A percentile compares a stretch with the other conserved stretches of the same genome.
These are phyloP conservation scores for Emberiza fucata DNA, from an alignment of 2,113 vertebrate genomes.

Conservation along the genomic window DNA sequence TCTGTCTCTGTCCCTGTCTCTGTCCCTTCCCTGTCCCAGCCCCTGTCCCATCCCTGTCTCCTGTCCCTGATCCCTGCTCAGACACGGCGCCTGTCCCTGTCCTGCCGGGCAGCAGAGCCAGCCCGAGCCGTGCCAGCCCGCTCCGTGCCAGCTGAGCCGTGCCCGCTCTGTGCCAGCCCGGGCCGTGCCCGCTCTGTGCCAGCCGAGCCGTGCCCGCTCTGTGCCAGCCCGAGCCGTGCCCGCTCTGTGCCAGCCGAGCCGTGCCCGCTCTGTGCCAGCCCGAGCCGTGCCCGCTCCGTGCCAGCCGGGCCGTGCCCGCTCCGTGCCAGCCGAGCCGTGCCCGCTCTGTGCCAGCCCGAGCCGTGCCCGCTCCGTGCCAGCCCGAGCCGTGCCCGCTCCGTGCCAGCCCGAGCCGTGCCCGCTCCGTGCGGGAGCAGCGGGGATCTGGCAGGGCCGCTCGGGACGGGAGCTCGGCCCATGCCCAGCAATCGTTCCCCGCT, in stretches of 20 bases:
- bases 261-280: background rate
- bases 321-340: background rate
- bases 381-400: background rate
- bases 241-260: background rate
- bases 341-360: background rate
- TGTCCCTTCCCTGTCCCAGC: background rate
- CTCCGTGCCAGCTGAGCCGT: no score
- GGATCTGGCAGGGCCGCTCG: background rate
- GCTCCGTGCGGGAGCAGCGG: background rate
- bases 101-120: background rate
- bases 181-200: background rate
- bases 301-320: no score
- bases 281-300: no score
- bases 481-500: background rate
- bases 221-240: background rate
- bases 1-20: background rate
- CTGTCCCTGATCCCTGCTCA: background rate
- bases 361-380: background rate
- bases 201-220: background rate
- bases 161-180: background rate
- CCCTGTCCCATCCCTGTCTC: background rate
- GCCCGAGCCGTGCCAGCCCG: background rate
- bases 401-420: background rate
- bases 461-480: background rate
- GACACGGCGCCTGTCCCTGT: accelerated